A percentile compares a stretch with the other conserved stretches of the same genome.
phyloP scores from a whole-genome alignment of 2,797 vertebrate species.

The Hydrocynus forskahlii region DNA sequence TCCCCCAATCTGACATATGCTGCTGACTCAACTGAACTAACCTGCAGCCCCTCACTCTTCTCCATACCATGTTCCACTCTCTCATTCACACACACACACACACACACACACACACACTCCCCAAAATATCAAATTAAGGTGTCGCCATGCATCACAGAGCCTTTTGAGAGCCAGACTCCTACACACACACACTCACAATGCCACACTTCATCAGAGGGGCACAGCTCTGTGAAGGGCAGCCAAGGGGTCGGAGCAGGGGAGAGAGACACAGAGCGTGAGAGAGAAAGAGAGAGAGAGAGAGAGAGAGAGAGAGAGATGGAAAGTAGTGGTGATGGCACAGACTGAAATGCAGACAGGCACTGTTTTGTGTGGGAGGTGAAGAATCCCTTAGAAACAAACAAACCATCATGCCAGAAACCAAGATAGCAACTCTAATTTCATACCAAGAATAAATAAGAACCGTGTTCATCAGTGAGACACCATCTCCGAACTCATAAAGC shows the following conservation, averaged over 20 bases:
- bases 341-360: slow-evolving; percentile 33
- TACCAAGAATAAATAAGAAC: slow-evolving; percentile 22
- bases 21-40: slow-evolving; percentile 60
- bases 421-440: slow-evolving; percentile 44
- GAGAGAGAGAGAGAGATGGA: not conserved
- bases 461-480: not conserved
- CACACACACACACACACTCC: slow-evolving; percentile 46
- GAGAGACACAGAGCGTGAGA: slow-evolving; percentile 33
- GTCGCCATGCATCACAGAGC: slow-evolving; percentile 61
- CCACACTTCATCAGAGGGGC: slow-evolving; percentile 62
- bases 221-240: slow-evolving; percentile 61
- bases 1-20: slow-evolving; percentile 40
- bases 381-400: slow-evolving; percentile 50
- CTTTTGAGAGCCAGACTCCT: slow-evolving; percentile 59
- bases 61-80: slow-evolving; percentile 36
- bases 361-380: slow-evolving; percentile 36
- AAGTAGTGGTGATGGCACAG: not conserved
- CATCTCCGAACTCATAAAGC: not conserved
- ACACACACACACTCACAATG: slow-evolving; percentile 55
- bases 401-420: slow-evolving; percentile 34
- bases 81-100: slow-evolving; percentile 32
- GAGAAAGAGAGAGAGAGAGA: not conserved
- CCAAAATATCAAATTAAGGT: slow-evolving; percentile 66
- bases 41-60: slow-evolving; percentile 42
- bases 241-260: slow-evolving; percentile 37